These are phyloP conservation scores for Micoletzkya japonica DNA, from an alignment of 2,888 invertebrate species.

Conservation along the genomic window DNA sequence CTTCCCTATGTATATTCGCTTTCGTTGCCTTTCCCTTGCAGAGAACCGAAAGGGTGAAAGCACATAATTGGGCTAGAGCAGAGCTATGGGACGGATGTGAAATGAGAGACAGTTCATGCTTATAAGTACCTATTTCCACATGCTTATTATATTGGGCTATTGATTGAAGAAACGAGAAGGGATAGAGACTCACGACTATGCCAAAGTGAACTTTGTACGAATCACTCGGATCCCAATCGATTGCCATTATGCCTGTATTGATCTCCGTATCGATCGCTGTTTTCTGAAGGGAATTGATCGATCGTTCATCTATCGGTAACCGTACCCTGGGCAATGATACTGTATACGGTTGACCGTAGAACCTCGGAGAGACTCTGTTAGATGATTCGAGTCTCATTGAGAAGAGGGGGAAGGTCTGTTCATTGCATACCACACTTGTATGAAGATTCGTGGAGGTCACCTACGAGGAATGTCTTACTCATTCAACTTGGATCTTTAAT, in stretches of 20 bases:
- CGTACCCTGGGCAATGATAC: slow-evolving; percentile 42
- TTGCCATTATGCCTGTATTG: slow-evolving; percentile 52
- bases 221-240: slow-evolving; percentile 56
- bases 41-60: too few species aligned
- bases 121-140: background rate
- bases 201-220: slow-evolving; percentile 46
- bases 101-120: background rate
- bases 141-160: too few species aligned
- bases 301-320: background rate
- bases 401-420: slow-evolving; percentile 53
- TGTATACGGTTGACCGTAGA: slow-evolving; percentile 54
- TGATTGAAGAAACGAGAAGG: too few species aligned
- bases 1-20: too few species aligned
- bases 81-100: background rate
- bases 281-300: slow-evolving; percentile 23
- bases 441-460: slow-evolving; percentile 43
- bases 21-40: too few species aligned
- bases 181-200: slow-evolving; percentile 38
- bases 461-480: background rate
- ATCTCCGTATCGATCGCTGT: slow-evolving; percentile 43
- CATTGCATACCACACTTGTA: slow-evolving; percentile 57
- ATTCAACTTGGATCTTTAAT: too few species aligned
- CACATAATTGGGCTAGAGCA: background rate
- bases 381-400: slow-evolving; percentile 48
- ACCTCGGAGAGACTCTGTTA: slow-evolving; percentile 53